Base-by-base conservation (phyloP, 2,797 vertebrate genomes). In the Setipinna tenuifilis region DNA sequence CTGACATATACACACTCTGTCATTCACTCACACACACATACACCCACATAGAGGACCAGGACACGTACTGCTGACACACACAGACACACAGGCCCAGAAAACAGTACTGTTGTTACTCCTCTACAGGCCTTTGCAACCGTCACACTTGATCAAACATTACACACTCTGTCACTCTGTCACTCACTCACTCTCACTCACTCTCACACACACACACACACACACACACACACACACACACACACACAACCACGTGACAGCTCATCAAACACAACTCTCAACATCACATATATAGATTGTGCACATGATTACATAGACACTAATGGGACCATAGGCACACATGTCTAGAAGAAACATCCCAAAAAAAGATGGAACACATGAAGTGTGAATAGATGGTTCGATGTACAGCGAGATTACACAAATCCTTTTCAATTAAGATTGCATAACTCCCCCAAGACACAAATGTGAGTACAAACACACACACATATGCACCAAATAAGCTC, bases 131-230 rank as follows among this genome's bases (percentile, higher is more conserved):
- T 41, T 41, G 35, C 35, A 5, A 41, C 35, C 35, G 35, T 41
- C 35, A 41, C 35, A 41, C 35, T 41, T 41, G 35, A 41, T 41
- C 35, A 41, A 41, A 41, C 35, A 41, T 41, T 41, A 41, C 35
- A 41, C 35, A 41, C 35, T 41, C 2, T 41, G n/a, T n/a, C n/a
- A n/a, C n/a, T n/a, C n/a, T n/a, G n/a, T n/a, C n/a, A n/a, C n/a
- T n/a, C n/a, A 44, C 59, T 82, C 80, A 61, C 78, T 59, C 75
- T 86, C 58, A 82, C 78, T 75, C 83, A 87, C 84, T 82, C 82
- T 81, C 83, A 85, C 82, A 80, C 83, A 46, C 23, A 28, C 62
- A 85, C 84, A 82, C 71, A 65, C 71, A 82, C 81, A 46, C 78
- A 58, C 84, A 83, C 78, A 46, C 68, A 81, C 50, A 35, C 46